A percentile compares a stretch with the other conserved stretches of the same genome.
Conservation (phyloP, 2,113 vertebrate species). For the Chrysemys picta region DNA sequence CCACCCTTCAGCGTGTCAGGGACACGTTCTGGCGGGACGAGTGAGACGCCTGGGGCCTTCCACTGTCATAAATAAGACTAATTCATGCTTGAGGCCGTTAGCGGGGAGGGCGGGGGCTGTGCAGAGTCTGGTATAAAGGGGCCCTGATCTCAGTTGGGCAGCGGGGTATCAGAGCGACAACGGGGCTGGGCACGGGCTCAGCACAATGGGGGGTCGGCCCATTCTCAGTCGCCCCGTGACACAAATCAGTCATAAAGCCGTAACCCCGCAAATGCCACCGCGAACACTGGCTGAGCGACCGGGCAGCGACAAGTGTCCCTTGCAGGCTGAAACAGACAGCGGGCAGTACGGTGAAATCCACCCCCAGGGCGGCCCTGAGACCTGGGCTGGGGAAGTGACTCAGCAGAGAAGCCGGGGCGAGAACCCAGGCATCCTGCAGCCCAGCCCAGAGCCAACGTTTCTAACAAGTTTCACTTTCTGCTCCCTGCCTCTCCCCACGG, state of each 20-base stretch:
- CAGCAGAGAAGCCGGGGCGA: not conserved
- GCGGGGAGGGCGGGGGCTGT: no score
- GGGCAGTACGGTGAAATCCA: not conserved
- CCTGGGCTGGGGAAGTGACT: not conserved
- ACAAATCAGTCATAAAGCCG: not conserved
- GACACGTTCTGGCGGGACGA: no score
- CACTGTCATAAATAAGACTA: not conserved
- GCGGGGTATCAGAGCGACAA: not conserved
- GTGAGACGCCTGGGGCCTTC: not conserved
- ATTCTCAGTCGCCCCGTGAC: not conserved
- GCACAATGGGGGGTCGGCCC: not conserved
- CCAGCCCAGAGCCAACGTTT: not conserved
- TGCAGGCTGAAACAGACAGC: no score
- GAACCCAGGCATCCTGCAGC: not conserved
- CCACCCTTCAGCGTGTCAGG: not conserved
- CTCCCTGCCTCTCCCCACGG: no score
- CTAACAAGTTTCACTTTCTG: not conserved
- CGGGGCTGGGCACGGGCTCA: no score
- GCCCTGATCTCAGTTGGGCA: not conserved
- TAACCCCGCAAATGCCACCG: accelerated
- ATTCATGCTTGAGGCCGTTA: not conserved
- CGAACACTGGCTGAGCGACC: not conserved
- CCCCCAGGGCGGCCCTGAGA: not conserved
- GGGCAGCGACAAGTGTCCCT: no score
- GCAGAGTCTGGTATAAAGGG: not conserved